A percentile compares a stretch with the other conserved stretches of the same genome.
Conservation (phyloP, 2,888 invertebrate genomes). For the Toxonevra muliebris region DNA sequence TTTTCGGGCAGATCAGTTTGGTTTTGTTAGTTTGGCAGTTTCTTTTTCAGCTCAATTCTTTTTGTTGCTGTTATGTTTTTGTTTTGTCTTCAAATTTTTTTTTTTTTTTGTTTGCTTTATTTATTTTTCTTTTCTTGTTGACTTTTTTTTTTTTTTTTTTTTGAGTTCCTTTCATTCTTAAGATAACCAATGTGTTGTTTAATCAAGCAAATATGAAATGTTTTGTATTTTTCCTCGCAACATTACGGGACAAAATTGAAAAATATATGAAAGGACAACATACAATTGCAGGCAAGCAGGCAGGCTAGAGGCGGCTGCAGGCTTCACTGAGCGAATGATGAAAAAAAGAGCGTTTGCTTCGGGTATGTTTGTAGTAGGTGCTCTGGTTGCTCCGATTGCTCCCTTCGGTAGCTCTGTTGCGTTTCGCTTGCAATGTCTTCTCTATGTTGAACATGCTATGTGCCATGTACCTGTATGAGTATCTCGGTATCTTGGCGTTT, state of each 20-base stretch:
- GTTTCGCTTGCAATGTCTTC: slow-evolving; percentile 1
- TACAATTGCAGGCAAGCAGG: neutral
- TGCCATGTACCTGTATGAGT: slow-evolving; percentile 23
- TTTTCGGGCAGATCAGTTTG: slow-evolving; percentile 25
- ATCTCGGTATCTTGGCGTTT: slow-evolving; percentile 5
- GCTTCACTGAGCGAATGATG: slow-evolving; percentile 8
- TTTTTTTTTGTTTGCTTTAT: too few species aligned
- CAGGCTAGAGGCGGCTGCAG: neutral
- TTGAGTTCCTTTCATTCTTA: neutral
- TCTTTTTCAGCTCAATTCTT: neutral
- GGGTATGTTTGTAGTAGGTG: too few species aligned
- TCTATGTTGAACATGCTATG: neutral
- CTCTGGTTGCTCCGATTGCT: too few species aligned
- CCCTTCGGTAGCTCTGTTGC: too few species aligned
- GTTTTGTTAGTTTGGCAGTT: neutral
- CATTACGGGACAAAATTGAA: slow-evolving; percentile 21
- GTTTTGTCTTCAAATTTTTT: too few species aligned
- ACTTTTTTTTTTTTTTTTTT: too few species aligned
- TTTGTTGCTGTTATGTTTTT: too few species aligned
- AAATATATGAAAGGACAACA: slow-evolving; percentile 3
- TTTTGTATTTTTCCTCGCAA: slow-evolving; percentile 26
- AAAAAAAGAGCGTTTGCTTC: slow-evolving; percentile 4
- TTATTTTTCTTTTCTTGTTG: too few species aligned
- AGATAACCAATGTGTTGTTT: slow-evolving; percentile 31
- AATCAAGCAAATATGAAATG: slow-evolving; percentile 33